These are phyloP conservation scores for Panthera uncia DNA, from an alignment of 2,113 vertebrate species.

Conservation along the genomic window DNA sequence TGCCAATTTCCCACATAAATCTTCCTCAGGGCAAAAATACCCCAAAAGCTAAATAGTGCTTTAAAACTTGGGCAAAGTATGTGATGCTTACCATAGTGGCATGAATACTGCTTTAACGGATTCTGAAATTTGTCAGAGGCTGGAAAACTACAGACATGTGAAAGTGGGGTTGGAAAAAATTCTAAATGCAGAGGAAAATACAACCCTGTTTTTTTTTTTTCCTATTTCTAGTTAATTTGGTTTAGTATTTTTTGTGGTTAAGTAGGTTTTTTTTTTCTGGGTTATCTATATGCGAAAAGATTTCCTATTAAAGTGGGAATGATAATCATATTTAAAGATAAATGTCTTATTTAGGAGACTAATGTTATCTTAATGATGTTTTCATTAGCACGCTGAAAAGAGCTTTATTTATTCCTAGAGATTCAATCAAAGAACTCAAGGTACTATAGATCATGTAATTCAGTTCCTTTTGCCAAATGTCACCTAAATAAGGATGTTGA, in stretches of 20 bases:
- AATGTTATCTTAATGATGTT: slow-evolving; percentile 24
- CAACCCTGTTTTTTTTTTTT: neutral
- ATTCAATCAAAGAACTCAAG: neutral
- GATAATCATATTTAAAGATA: slow-evolving; percentile 9
- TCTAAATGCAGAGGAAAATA: neutral
- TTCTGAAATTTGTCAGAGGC: neutral
- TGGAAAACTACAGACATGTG: neutral
- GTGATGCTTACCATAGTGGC: neutral
- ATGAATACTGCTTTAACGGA: neutral
- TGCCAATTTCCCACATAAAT: neutral
- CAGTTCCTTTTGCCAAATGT: slow-evolving; percentile 18
- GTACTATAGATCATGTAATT: neutral
- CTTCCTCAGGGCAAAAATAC: neutral
- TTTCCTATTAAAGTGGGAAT: neutral
- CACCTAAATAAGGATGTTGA: neutral
- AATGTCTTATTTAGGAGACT: slow-evolving; percentile 43
- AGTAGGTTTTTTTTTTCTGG: neutral
- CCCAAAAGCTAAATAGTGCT: neutral
- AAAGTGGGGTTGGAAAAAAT: neutral
- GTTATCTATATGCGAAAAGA: neutral
- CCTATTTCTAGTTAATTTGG: neutral
- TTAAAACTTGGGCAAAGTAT: neutral
- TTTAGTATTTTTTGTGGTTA: slow-evolving; percentile 5
- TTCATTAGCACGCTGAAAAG: slow-evolving; percentile 11
- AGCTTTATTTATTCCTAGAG: slow-evolving; percentile 24